phyloP scores from a whole-genome alignment of 1,140 invertebrate genomes.

The Trichogramma pretiosum region DNA sequence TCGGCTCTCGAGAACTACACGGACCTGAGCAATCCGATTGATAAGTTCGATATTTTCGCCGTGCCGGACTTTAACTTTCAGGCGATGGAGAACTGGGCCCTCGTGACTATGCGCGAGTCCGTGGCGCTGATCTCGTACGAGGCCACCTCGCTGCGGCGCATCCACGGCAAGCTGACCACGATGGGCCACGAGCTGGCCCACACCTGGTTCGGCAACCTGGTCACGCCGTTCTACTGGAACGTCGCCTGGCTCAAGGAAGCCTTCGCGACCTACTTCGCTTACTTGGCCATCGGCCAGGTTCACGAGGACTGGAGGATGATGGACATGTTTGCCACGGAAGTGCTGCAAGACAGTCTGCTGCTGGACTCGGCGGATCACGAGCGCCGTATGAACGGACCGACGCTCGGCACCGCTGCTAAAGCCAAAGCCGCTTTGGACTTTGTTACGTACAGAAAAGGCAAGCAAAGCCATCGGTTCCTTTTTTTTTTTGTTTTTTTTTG shows the following conservation, averaged over 20 bases:
- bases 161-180: conserved; percentile 45
- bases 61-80: conserved; percentile 66
- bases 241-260: conserved; percentile 80
- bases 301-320: conserved; percentile 65
- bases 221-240: conserved; percentile 66
- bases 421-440: conserved; percentile 68
- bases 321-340: conserved; percentile 67
- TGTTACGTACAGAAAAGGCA: conserved; percentile 65
- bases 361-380: conserved; percentile 55
- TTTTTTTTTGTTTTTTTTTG: conserved; percentile 16
- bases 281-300: conserved; percentile 42
- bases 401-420: conserved; percentile 56
- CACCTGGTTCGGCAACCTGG: conserved; percentile 73
- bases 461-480: not conserved
- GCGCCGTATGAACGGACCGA: conserved; percentile 65
- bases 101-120: conserved; percentile 59
- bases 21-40: conserved; percentile 29
- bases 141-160: conserved; percentile 47
- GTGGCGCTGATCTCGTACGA: conserved; percentile 57
- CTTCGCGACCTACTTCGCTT: conserved; percentile 68
- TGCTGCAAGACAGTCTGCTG: conserved; percentile 49
- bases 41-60: conserved; percentile 60
- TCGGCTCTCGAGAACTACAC: conserved; percentile 18
- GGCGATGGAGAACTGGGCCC: conserved; percentile 69
- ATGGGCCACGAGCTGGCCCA: conserved; percentile 78